A percentile compares a stretch with the other conserved stretches of the same genome.
These are phyloP conservation scores for Rallus crepitans DNA, from an alignment of 2,797 vertebrate genomes.

Conservation along the genomic window DNA sequence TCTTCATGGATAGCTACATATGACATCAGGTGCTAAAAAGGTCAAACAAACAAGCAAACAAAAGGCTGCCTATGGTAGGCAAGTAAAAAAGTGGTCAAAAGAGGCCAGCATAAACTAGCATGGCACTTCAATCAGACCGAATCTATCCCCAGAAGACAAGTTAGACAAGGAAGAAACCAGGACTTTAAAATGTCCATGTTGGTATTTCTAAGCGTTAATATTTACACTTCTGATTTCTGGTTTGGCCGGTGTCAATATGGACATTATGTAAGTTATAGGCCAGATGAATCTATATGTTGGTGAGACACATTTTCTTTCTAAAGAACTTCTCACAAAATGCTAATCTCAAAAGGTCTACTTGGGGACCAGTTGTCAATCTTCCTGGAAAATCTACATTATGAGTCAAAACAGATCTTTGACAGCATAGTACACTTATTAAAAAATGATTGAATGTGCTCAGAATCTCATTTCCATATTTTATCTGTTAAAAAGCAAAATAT, in stretches of 20 bases:
- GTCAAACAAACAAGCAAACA: not conserved
- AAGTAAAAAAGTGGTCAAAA: not conserved
- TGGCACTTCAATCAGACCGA: not conserved
- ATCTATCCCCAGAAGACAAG: not conserved
- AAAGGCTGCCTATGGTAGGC: not conserved
- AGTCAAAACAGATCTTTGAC: constrained; percentile 46
- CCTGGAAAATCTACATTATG: constrained; percentile 17
- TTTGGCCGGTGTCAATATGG: not conserved
- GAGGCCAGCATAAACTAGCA: not conserved
- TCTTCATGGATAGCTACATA: not conserved
- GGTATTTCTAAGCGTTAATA: not conserved
- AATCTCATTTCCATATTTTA: constrained; percentile 28
- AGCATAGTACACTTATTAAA: not conserved
- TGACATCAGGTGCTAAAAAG: not conserved
- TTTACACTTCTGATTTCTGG: not conserved
- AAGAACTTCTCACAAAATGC: not conserved
- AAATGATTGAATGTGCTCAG: not conserved
- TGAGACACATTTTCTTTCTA: not conserved
- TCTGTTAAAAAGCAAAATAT: not conserved
- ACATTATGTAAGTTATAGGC: not conserved
- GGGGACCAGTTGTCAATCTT: constrained; percentile 31
- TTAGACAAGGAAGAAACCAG: not conserved
- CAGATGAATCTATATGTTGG: not conserved
- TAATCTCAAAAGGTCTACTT: constrained; percentile 26
- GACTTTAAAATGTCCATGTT: not conserved